Conservation (phyloP, 2,797 vertebrate genomes). For the Telmatherina bonti region DNA sequence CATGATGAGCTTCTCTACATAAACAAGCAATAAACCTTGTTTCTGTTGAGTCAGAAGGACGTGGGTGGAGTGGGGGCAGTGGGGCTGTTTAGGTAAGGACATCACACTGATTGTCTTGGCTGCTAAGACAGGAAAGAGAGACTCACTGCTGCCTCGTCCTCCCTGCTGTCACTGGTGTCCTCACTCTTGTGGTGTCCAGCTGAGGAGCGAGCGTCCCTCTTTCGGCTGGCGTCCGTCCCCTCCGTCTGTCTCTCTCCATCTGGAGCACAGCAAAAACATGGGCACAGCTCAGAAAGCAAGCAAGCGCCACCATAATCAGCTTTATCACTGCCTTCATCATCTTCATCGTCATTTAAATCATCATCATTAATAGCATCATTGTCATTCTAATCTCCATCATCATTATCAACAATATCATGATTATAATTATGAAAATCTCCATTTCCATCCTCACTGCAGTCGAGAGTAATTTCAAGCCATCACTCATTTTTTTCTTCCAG, state of each 20-base stretch:
- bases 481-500: conserved; percentile 16
- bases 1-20: conserved; percentile 29
- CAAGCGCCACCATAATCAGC: conserved; percentile 18
- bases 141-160: conserved; percentile 89
- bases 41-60: conserved; percentile 23
- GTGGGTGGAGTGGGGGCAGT: neutral
- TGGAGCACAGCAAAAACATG: conserved; percentile 71
- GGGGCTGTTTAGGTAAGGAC: conserved; percentile 9
- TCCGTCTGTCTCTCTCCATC: conserved; percentile 90
- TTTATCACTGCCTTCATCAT: conserved; percentile 3
- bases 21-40: conserved; percentile 23
- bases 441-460: conserved; percentile 37
- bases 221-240: conserved; percentile 85
- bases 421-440: conserved; percentile 46
- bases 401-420: conserved; percentile 23
- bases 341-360: conserved; percentile 40
- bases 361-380: conserved; percentile 47
- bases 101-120: conserved; percentile 14
- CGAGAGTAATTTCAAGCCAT: conserved; percentile 43
- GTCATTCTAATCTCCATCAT: conserved; percentile 37
- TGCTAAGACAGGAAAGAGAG: conserved; percentile 3
- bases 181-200: conserved; percentile 80
- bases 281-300: conserved; percentile 39
- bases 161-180: conserved; percentile 91
- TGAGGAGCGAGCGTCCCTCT: conserved; percentile 70